phyloP scores from a whole-genome alignment of 2,797 vertebrate species.

The Bovichtus variegatus region DNA sequence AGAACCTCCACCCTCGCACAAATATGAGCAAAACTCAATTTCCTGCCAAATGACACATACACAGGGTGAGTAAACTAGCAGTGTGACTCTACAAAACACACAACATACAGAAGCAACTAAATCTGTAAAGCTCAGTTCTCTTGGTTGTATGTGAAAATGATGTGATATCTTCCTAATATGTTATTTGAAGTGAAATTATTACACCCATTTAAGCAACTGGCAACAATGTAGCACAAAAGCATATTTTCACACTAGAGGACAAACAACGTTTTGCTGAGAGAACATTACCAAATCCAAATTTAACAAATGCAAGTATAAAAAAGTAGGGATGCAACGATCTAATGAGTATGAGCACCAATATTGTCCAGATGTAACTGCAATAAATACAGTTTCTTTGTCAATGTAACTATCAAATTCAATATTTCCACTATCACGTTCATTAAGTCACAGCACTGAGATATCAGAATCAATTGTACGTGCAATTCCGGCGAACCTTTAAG shows the following conservation, averaged over 20 bases:
- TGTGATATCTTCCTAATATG: neutral
- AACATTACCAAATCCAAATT: neutral
- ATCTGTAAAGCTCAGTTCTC: constrained; percentile 1
- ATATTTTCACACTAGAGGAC: neutral
- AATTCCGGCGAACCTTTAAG: neutral
- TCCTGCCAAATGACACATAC: constrained; percentile 65
- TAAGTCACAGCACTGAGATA: neutral
- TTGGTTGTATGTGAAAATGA: neutral
- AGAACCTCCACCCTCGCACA: constrained; percentile 56
- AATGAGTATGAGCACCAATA: neutral
- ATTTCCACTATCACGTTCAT: neutral
- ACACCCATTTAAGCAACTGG: neutral
- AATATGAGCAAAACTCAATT: constrained; percentile 69
- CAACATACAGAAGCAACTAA: constrained; percentile 24
- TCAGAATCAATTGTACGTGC: neutral
- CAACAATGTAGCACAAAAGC: neutral
- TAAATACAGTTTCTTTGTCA: neutral
- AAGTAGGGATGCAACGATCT: neutral
- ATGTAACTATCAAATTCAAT: neutral
- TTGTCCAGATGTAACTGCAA: neutral
- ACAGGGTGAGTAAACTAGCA: constrained; percentile 56
- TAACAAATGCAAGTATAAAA: neutral
- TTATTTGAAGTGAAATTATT: neutral
- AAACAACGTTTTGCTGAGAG: neutral
- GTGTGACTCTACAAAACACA: constrained; percentile 17